Percentiles rank a stretch among this genome's conserved stretches.
phyloP scores from a whole-genome alignment of 2,797 vertebrate species.

The Ctenosaura bakeri region DNA sequence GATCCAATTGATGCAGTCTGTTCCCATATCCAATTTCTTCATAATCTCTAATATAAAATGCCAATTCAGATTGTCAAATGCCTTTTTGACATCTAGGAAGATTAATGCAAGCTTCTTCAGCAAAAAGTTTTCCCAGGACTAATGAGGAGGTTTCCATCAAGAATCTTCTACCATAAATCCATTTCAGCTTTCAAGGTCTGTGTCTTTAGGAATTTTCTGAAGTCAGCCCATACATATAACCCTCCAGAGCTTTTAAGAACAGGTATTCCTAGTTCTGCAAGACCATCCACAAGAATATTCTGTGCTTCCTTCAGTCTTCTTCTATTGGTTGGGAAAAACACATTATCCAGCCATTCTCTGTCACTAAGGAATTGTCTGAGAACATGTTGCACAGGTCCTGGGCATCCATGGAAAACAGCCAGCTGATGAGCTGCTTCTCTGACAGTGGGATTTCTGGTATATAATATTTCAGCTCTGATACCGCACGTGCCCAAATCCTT shows the following conservation, averaged over 20 bases:
- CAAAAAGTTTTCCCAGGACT: slow-evolving; percentile 64
- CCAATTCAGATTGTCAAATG: too few relatives aligned
- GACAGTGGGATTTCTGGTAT: slow-evolving; percentile 57
- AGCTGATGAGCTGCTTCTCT: slow-evolving; percentile 56
- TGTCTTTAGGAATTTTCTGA: slow-evolving; percentile 68
- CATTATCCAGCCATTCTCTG: slow-evolving; percentile 68
- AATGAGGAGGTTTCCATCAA: slow-evolving; percentile 64
- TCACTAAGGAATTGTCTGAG: slow-evolving; percentile 64
- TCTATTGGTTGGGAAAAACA: slow-evolving; percentile 65
- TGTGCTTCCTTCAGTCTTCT: slow-evolving; percentile 55
- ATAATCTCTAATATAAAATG: too few relatives aligned
- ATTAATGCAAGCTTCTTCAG: slow-evolving; percentile 30
- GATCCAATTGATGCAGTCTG: too few relatives aligned
- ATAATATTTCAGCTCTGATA: slow-evolving; percentile 59
- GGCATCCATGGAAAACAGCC: slow-evolving; percentile 63
- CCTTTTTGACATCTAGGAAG: too few relatives aligned
- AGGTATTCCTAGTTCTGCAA: slow-evolving; percentile 58
- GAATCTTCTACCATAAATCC: slow-evolving; percentile 64
- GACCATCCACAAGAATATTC: slow-evolving; percentile 54
- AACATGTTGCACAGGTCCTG: slow-evolving; percentile 59
- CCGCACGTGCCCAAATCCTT: slow-evolving; percentile 71
- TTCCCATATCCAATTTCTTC: too few relatives aligned
- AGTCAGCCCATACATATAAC: slow-evolving; percentile 70
- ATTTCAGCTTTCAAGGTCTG: slow-evolving; percentile 68
- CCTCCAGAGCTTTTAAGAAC: slow-evolving; percentile 60